These are phyloP conservation scores for Carduelis carduelis DNA, from an alignment of 2,797 vertebrate genomes.

Conservation along the genomic window DNA sequence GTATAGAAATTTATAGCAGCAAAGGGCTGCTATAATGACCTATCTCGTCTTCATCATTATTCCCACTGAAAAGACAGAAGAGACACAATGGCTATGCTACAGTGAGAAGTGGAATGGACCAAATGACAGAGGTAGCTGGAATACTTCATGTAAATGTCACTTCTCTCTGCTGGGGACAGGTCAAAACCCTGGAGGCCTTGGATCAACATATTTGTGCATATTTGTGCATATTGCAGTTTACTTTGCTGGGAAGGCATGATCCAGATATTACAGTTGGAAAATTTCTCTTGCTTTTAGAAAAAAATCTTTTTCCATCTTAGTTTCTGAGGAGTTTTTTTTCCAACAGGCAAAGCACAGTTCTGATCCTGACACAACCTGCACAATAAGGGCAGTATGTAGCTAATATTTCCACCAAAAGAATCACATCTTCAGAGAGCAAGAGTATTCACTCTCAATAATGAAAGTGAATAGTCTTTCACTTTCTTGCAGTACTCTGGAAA, in stretches of 20 bases:
- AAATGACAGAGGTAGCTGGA: neutral
- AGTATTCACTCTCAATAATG: too few species aligned
- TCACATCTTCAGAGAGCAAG: neutral
- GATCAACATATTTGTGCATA: neutral
- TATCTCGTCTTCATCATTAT: neutral
- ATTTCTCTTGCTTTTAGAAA: neutral
- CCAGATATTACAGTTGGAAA: neutral
- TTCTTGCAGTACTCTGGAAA: neutral
- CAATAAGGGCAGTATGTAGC: neutral
- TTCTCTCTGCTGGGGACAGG: neutral
- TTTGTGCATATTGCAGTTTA: neutral
- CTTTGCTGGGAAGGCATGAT: neutral
- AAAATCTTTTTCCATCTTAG: neutral
- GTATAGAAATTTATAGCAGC: neutral
- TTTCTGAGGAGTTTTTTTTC: neutral
- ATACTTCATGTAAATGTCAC: neutral
- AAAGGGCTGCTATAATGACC: neutral
- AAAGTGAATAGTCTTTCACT: neutral
- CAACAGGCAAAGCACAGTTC: neutral
- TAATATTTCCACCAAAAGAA: neutral
- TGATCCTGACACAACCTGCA: neutral
- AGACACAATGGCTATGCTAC: accelerated
- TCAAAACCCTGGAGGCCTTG: neutral
- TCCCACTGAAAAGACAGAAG: neutral
- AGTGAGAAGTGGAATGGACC: neutral